A percentile compares a stretch with the other conserved stretches of the same genome.
Evolutionary conservation across 2,888 invertebrate genomes (phyloP).

Genomic region (Periphyllus acericola): DNA sequence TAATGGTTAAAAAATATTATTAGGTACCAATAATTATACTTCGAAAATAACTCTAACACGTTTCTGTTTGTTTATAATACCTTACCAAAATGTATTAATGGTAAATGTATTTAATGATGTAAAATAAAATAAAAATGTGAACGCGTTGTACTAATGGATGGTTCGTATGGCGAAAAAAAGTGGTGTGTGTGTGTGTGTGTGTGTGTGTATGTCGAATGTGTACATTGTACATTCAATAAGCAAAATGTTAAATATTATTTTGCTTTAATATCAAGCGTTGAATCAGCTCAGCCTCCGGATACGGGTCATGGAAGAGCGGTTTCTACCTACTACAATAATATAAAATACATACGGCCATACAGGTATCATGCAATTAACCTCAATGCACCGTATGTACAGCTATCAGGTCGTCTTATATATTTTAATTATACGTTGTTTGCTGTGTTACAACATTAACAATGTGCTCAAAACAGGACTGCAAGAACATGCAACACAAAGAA

Average conservation of each 20-base stretch:
- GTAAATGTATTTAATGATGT: too few relatives aligned
- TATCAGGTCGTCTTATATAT: conserved; percentile 43
- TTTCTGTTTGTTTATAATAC: too few relatives aligned
- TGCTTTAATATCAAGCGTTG: conserved; percentile 10
- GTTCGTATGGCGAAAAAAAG: too few relatives aligned
- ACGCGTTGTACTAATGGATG: too few relatives aligned
- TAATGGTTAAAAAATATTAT: too few relatives aligned
- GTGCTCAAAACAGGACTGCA: conserved; percentile 33
- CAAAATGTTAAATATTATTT: conserved; percentile 33
- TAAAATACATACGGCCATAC: conserved; percentile 15
- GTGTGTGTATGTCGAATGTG: background rate
- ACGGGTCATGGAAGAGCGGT: conserved; percentile 58
- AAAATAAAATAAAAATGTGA: too few relatives aligned
- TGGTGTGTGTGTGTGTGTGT: too few relatives aligned
- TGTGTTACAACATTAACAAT: conserved; percentile 51
- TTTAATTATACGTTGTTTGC: conserved; percentile 42
- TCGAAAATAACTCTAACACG: too few relatives aligned
- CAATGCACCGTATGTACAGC: conserved; percentile 20
- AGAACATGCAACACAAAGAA: conserved; percentile 4
- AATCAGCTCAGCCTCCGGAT: conserved; percentile 48
- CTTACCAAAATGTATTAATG: too few relatives aligned
- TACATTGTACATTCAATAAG: conserved; percentile 8
- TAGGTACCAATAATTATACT: too few relatives aligned
- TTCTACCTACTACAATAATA: conserved; percentile 48
- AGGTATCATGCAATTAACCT: conserved; percentile 54